Conservation (phyloP, 2,888 invertebrate genomes). For the Lepidochrysops patricia region DNA sequence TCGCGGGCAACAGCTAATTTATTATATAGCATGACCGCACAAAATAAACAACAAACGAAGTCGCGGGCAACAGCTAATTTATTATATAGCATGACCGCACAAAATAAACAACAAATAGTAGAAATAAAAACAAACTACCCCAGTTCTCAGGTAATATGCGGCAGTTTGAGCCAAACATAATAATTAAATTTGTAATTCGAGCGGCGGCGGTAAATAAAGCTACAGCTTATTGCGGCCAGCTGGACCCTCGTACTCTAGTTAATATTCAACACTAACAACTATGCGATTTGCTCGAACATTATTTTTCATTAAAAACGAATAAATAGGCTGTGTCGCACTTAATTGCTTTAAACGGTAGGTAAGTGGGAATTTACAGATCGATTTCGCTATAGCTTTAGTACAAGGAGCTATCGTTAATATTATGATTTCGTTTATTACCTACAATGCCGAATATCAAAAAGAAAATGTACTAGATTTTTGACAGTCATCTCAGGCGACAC, state of each 20-base stretch:
- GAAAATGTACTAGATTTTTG: no score
- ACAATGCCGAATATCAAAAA: no score
- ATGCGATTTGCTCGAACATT: constrained; percentile 31
- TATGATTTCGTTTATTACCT: no score
- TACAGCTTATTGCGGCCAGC: constrained; percentile 50
- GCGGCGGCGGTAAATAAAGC: constrained; percentile 43
- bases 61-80: no score
- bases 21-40: no score
- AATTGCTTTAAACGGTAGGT: not conserved
- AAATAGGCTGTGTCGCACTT: not conserved
- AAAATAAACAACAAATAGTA: not conserved
- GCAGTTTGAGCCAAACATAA: constrained; percentile 42
- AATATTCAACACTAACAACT: constrained; percentile 36
- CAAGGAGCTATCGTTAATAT: not conserved
- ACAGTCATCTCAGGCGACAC: no score
- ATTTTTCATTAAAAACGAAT: constrained; percentile 24
- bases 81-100: not conserved
- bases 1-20: no score
- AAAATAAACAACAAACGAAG: not conserved
- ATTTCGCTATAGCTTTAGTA: constrained; percentile 17
- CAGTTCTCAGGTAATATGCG: constrained; percentile 20
- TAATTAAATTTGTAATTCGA: constrained; percentile 41
- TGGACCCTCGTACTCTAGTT: constrained; percentile 44
- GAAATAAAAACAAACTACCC: not conserved
- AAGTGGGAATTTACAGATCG: constrained; percentile 12